Base-by-base conservation (phyloP, 2,888 invertebrate genomes). In the Athalia rosae region DNA sequence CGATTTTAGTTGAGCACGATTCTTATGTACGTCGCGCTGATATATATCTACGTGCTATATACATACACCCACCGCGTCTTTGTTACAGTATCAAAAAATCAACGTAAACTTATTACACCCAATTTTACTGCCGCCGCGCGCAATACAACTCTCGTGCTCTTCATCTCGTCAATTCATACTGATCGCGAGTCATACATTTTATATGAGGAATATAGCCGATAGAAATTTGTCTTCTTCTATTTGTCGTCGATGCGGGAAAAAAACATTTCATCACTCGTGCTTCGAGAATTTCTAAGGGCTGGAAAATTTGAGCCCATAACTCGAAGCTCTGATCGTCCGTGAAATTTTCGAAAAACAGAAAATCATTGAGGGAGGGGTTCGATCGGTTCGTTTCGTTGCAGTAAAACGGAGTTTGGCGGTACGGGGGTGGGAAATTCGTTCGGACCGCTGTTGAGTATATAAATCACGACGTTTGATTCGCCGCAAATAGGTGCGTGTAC, bases 321-420 rank as follows among this genome's bases (percentile, higher is more conserved):
- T n/a, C n/a, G n/a, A n/a, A n/a, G n/a, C n/a, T n/a, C 48, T 61
- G 74, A 74, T 62, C 48, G 74, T 41, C 41, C 74, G 58, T 43
- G 50, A 74, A 74, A 59, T 74, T 28, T 61, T 74, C 74, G 61
- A 74, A 13, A 74, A 61, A 74, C 62, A 56, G 61, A 43, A 71
- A 45, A 15, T n/a, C 13, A 50, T 50, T 71, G 56, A 28, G 50
- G 28, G 50, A 53, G n/a, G 62, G 41, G 45, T 50, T 41, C 50
- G 67, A 28, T 41, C 41, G 15, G 4, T 9, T 47, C 48, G 8
- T 67, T 28, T 41, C 67, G 48, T 67, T 50, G 15, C 50, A 50
- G 53, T n/a, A 4, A n/a, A n/a, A 53, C 28, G 28, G 28, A 28
- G 28, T 28, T 28, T 28, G 28, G 28, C 2, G n/a, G n/a, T n/a